These are phyloP conservation scores for Gibbula magus DNA, from an alignment of 2,888 invertebrate species.

Conservation along the genomic window DNA sequence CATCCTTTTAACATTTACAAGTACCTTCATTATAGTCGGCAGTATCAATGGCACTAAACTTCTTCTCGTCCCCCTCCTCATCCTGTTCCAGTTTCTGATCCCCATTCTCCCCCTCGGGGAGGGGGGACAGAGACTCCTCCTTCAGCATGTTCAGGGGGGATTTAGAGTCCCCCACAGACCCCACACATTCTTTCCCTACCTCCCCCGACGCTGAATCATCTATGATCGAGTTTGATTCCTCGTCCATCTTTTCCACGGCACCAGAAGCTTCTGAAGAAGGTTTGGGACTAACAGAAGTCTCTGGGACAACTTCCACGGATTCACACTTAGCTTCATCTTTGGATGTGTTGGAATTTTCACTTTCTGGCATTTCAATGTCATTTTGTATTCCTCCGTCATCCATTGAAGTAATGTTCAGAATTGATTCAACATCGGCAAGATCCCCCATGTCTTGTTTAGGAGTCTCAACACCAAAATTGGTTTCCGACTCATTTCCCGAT, in stretches of 20 bases:
- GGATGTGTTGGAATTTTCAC: neutral
- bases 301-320: neutral
- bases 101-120: too few relatives aligned
- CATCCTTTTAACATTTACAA: too few relatives aligned
- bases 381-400: neutral
- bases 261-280: neutral
- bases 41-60: constrained; percentile 26
- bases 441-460: constrained; percentile 11
- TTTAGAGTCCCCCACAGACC: neutral
- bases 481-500: neutral
- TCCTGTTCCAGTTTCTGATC: neutral
- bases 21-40: constrained; percentile 34
- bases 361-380: constrained; percentile 12
- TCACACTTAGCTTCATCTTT: neutral
- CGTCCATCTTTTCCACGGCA: neutral
- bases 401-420: constrained; percentile 14
- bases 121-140: too few relatives aligned
- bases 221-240: neutral
- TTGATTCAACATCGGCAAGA: constrained; percentile 9
- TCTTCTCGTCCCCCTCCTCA: neutral
- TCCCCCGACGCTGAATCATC: neutral
- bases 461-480: neutral
- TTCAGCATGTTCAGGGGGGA: too few relatives aligned
- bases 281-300: neutral
- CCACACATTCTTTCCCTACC: neutral